Evolutionary conservation across 2,113 vertebrate species (phyloP).

Genomic region (Phaetusa simplex): DNA sequence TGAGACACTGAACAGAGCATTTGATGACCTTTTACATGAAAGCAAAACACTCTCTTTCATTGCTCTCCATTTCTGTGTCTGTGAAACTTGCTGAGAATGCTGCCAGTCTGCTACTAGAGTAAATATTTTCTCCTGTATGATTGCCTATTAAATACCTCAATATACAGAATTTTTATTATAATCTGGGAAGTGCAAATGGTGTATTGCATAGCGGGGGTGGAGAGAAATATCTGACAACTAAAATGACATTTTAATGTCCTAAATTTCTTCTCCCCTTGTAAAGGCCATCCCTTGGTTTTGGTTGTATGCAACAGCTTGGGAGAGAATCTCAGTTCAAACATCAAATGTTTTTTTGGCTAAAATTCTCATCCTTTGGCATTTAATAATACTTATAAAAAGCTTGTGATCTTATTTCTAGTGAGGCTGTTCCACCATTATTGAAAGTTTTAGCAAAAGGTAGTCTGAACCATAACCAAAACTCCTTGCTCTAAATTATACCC

Average conservation of each 20-base stretch:
- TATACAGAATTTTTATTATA: neutral
- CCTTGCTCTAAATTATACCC: neutral
- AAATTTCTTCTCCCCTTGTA: neutral
- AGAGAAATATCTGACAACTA: neutral
- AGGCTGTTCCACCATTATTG: neutral
- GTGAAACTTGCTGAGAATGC: neutral
- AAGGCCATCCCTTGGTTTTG: neutral
- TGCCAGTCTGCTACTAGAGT: neutral
- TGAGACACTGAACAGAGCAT: neutral
- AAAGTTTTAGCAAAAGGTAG: neutral
- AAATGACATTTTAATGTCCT: neutral
- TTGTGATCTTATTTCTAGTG: neutral
- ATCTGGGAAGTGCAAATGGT: neutral
- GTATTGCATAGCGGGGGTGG: neutral
- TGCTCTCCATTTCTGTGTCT: neutral
- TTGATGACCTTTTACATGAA: neutral
- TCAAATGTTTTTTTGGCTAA: neutral
- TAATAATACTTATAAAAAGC: neutral
- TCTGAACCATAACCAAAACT: neutral
- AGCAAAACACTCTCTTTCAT: neutral
- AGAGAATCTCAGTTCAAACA: neutral
- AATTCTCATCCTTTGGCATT: neutral
- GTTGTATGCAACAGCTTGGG: neutral
- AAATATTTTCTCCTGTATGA: neutral
- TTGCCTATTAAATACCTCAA: slow-evolving; percentile 8